These are phyloP conservation scores for Muntiacus reevesi DNA, from an alignment of 2,113 vertebrate genomes.

Conservation along the genomic window DNA sequence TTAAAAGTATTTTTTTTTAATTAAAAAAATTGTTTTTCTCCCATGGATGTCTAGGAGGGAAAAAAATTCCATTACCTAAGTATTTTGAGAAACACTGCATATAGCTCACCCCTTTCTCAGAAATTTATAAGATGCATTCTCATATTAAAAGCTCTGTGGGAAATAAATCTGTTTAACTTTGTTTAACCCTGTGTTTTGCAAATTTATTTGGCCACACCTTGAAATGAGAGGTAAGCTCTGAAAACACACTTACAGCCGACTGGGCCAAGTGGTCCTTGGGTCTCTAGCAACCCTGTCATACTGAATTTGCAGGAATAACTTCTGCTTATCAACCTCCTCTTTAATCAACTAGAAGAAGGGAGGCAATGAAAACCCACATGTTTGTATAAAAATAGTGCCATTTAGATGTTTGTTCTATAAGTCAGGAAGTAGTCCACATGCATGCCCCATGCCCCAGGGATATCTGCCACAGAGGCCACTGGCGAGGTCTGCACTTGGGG, in stretches of 20 bases:
- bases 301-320: neutral
- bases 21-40: neutral
- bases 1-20: neutral
- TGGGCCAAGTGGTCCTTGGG: neutral
- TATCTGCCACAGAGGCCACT: neutral
- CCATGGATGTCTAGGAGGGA: neutral
- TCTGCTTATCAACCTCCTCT: neutral
- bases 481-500: neutral
- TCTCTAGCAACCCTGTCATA: neutral
- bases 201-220: neutral
- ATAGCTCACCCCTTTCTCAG: neutral
- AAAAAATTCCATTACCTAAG: neutral
- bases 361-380: neutral
- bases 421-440: neutral
- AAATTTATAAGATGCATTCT: neutral
- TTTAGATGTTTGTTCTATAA: neutral
- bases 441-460: neutral
- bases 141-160: neutral
- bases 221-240: neutral
- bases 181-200: neutral
- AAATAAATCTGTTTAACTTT: constrained; percentile 20
- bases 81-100: neutral
- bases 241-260: neutral
- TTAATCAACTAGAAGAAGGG: neutral
- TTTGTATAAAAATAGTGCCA: neutral